phyloP scores from a whole-genome alignment of 2,113 vertebrate species.

The Empidonax traillii region DNA sequence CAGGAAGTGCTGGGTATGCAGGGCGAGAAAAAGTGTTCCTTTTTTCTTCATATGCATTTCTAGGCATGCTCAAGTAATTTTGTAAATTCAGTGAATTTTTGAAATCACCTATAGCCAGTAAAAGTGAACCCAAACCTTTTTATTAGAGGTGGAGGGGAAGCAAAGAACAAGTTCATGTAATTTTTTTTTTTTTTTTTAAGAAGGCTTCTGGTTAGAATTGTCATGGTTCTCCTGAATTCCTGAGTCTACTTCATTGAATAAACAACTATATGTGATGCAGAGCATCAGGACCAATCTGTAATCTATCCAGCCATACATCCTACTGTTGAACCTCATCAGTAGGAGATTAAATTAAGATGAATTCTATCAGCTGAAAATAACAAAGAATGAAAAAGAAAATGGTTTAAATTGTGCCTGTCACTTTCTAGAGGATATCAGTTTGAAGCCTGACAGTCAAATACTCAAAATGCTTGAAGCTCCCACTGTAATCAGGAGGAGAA shows the following conservation, averaged over 20 bases:
- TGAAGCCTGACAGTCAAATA: neutral
- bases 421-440: neutral
- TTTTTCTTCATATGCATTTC: neutral
- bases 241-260: neutral
- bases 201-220: neutral
- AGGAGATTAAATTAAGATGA: neutral
- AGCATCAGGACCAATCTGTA: neutral
- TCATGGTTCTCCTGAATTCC: neutral
- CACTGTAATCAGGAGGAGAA: neutral
- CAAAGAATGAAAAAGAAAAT: neutral
- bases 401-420: neutral
- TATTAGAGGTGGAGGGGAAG: fast-evolving
- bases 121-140: neutral
- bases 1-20: neutral
- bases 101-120: neutral
- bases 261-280: neutral
- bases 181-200: neutral
- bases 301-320: neutral
- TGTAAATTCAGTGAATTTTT: neutral
- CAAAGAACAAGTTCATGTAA: fast-evolving
- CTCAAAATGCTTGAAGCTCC: neutral
- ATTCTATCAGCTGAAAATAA: neutral
- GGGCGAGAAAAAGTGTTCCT: neutral
- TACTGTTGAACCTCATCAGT: neutral
- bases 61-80: neutral